Conservation (phyloP, 30 jellyfish, hydroid and myxozoan species). For the Phacellophora camtschatica region DNA sequence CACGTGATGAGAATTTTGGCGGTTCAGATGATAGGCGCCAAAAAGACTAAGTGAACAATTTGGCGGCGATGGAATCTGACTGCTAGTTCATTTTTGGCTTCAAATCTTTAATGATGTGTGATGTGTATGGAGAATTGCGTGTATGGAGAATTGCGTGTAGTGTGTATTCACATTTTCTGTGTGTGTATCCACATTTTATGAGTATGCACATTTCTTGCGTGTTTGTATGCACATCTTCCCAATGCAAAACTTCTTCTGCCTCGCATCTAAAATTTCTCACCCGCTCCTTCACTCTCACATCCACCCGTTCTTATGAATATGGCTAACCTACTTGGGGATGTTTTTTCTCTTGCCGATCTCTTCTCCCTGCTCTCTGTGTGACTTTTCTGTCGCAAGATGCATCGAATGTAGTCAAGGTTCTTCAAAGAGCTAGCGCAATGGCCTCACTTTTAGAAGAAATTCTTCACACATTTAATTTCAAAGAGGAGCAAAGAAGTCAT, state of each 20-base stretch:
- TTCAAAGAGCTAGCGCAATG: slow-evolving; percentile 20
- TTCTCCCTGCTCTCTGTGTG: neutral
- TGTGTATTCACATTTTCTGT: neutral
- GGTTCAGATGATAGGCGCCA: too few species aligned
- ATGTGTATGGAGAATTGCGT: slow-evolving; percentile 12
- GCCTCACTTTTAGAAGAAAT: neutral
- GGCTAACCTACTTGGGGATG: neutral
- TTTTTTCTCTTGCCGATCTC: neutral
- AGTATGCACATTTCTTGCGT: neutral
- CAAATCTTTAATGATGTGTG: neutral
- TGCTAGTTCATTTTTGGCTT: neutral
- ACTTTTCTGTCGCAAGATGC: neutral
- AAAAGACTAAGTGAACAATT: too few species aligned
- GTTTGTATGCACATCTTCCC: neutral
- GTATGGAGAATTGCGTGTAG: neutral
- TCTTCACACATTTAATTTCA: neutral
- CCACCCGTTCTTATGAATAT: neutral
- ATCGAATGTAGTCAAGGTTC: neutral
- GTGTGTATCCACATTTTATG: neutral
- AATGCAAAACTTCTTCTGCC: neutral
- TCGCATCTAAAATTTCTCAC: too few species aligned
- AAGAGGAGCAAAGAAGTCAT: slow-evolving; percentile 13
- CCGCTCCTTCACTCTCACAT: too few species aligned
- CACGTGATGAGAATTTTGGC: too few species aligned
- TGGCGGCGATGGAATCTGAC: too few species aligned